Conservation (phyloP, 2,888 invertebrate species). For the Lasioglossum oenotherae region DNA sequence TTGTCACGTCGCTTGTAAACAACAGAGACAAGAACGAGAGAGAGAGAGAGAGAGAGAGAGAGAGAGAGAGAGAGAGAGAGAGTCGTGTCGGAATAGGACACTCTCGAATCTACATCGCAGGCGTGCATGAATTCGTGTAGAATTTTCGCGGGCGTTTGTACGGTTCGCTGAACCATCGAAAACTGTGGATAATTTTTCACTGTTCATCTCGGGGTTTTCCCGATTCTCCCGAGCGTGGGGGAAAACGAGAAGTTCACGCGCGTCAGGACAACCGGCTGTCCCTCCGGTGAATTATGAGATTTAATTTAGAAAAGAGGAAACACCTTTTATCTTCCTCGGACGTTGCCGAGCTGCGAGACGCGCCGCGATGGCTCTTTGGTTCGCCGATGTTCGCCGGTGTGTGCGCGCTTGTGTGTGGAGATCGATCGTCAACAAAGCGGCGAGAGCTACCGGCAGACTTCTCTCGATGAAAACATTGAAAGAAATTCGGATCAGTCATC, state of each 20-base stretch:
- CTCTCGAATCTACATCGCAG: not conserved
- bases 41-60: not conserved
- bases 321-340: not conserved
- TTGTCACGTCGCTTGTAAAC: not conserved
- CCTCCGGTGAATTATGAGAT: constrained; percentile 42
- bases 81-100: not conserved
- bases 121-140: not conserved
- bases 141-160: not conserved
- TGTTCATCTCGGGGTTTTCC: not conserved
- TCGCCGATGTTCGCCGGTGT: not conserved
- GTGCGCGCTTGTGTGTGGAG: not conserved
- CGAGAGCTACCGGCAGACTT: not conserved
- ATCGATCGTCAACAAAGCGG: not conserved
- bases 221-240: not conserved
- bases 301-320: constrained; percentile 18
- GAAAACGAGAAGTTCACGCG: not conserved
- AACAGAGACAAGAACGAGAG: not conserved
- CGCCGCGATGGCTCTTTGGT: not conserved
- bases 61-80: not conserved
- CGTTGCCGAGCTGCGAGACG: not conserved
- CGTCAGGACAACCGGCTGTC: not conserved
- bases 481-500: not conserved
- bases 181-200: not conserved
- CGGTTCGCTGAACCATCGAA: not conserved
- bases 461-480: not conserved